phyloP scores from a whole-genome alignment of 2,797 vertebrate species.

The Oreortyx pictus region DNA sequence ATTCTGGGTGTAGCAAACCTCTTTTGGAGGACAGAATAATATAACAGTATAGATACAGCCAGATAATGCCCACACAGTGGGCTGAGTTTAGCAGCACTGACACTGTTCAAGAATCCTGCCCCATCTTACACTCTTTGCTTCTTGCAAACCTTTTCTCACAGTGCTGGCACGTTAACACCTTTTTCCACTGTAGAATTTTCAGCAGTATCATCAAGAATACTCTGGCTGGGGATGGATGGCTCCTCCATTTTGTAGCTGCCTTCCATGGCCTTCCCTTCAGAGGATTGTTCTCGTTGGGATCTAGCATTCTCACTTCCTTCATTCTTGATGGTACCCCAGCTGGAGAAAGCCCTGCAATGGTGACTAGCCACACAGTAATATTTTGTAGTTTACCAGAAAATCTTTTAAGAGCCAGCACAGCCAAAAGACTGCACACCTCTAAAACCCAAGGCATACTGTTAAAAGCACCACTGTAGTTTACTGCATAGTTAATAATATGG shows the following conservation, averaged over 20 bases:
- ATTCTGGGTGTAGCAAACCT: not conserved
- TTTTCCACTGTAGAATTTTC: not conserved
- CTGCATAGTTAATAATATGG: not conserved
- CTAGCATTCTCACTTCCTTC: not conserved
- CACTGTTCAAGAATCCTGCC: not conserved
- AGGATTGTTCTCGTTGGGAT: not conserved
- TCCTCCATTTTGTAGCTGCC: not conserved
- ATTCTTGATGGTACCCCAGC: not conserved
- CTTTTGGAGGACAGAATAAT: not conserved
- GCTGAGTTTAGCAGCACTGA: not conserved
- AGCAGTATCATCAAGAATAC: not conserved
- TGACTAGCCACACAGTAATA: not conserved
- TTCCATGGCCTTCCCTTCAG: not conserved
- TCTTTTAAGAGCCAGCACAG: not conserved
- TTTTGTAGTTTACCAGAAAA: not conserved
- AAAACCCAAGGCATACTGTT: not conserved
- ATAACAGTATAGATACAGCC: fast-evolving
- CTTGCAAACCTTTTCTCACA: not conserved
- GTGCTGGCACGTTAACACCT: not conserved
- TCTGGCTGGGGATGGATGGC: not conserved
- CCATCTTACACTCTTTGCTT: not conserved
- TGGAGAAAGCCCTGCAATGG: not conserved
- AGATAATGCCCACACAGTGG: not conserved
- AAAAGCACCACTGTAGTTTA: not conserved
- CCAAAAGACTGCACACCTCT: not conserved